phyloP scores from a whole-genome alignment of 1,140 invertebrate genomes.

The Tachypleus tridentatus region DNA sequence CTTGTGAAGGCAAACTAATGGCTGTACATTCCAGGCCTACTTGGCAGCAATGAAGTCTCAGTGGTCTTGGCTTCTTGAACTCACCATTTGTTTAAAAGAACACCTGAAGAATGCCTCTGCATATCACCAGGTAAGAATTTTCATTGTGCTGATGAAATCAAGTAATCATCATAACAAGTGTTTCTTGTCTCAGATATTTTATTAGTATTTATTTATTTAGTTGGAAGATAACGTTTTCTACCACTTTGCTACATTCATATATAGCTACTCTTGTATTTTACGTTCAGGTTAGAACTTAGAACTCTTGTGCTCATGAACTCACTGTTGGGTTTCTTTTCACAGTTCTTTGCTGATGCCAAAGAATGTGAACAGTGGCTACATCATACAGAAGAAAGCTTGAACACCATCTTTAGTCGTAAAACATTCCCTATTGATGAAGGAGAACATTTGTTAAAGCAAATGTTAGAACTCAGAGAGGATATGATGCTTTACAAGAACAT shows the following conservation, averaged over 20 bases:
- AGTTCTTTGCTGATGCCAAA: constrained; percentile 79
- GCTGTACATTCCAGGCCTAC: constrained; percentile 16
- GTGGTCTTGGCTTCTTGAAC: constrained; percentile 94
- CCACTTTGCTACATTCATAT: no score
- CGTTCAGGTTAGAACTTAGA: no score
- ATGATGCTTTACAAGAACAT: constrained; percentile 71
- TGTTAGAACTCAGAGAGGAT: constrained; percentile 83
- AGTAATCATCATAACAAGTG: neutral
- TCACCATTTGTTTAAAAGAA: constrained; percentile 84
- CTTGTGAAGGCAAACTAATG: no score
- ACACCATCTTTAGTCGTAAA: constrained; percentile 78
- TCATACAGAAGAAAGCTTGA: constrained; percentile 79
- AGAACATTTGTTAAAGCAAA: constrained; percentile 79
- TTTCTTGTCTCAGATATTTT: neutral
- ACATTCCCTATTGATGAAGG: constrained; percentile 89
- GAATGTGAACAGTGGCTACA: constrained; percentile 84
- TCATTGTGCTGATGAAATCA: no score
- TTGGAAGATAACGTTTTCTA: no score
- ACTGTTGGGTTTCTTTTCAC: constrained; percentile 49
- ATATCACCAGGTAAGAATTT: constrained; percentile 48
- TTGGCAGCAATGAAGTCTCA: constrained; percentile 82
- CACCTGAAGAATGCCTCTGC: constrained; percentile 82
- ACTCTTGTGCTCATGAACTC: no score
- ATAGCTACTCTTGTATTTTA: no score
- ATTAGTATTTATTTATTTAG: no score